Evolutionary conservation across 2,113 vertebrate species (phyloP).

Genomic region (Macheiramphus alcinus): DNA sequence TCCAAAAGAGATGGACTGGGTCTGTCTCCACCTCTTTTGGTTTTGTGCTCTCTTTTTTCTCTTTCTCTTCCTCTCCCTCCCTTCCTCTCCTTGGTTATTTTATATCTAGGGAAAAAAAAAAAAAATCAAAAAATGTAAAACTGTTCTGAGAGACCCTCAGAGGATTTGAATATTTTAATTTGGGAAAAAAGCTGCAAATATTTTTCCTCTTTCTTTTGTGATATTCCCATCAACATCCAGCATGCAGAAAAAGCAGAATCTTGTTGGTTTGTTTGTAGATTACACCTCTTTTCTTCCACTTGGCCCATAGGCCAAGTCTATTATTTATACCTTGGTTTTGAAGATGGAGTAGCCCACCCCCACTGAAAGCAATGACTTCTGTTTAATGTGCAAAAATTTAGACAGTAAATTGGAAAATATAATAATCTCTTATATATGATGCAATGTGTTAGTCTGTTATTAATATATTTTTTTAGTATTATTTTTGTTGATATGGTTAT

Average conservation of each 20-base stretch:
- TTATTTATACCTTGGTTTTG: background rate
- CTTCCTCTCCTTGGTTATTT: background rate
- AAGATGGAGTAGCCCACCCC: background rate
- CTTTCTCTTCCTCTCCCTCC: background rate
- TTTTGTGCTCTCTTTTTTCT: background rate
- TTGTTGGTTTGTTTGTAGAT: background rate
- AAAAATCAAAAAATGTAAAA: background rate
- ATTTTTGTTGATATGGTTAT: background rate
- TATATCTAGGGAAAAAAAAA: no score
- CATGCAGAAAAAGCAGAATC: background rate
- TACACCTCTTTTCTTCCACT: background rate
- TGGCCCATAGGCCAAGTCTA: background rate
- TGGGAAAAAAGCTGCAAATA: background rate
- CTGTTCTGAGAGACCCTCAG: background rate
- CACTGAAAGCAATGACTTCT: background rate
- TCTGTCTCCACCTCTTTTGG: background rate
- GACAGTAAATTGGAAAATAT: background rate
- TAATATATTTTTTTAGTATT: background rate
- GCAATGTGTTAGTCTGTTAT: accelerated
- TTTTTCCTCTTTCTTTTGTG: background rate
- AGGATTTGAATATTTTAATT: background rate
- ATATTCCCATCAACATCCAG: background rate
- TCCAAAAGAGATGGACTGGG: background rate
- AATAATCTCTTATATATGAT: background rate
- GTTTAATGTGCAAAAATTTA: background rate